Evolutionary conservation across 2,113 vertebrate species (phyloP), one percentile per base, ranked within the genome.

Genomic region (Crotophaga sulcirostris): DNA sequence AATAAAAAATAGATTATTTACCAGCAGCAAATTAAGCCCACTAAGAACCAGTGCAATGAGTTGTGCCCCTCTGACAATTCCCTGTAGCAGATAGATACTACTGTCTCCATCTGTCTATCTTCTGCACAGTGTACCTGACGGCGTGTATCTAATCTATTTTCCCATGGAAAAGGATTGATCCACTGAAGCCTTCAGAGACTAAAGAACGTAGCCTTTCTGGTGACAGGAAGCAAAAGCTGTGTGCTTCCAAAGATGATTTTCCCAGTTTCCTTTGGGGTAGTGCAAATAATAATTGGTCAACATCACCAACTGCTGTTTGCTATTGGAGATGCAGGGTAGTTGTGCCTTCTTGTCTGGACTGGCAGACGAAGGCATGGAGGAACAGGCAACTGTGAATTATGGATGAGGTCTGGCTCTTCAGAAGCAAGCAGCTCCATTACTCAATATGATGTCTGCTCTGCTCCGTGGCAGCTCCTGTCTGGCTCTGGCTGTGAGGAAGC

Each of bases 1-100:
- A 97, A 97, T 96, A 96, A 96, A 96, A 96, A 95, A 96, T 93
- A 95, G 94, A 95, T 96, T 97, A 97, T 95, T 96, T 97, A 97
- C 94, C 92, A 91, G 91, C 74, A 96, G 93, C 90, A 97, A 97
- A 95, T 97, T 96, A 96, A 97, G 87, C 87, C 95, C 89, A 88
- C 80, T 69, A 95, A 96, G 93, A 96, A 97, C 81, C 80, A 82
- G 72, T 95, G 96, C 0, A 26, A 96, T 95, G 93, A 96, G 90
- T 96, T 96, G 94, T 92, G 93, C 91, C 87, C 90, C 89, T 75
- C 47, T 90, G 90, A 96, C 94, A 96, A 94, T 91, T 94, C 91
- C 87, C 84, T 33, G 63, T 45, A 78, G 94, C 91, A 87, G 83
- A 92, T 1, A 96, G 92, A 95, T 93, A 93, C 93, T 75, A 92